Evolutionary conservation across 2,797 vertebrate genomes (phyloP).

Genomic region (Malurus splendens): DNA sequence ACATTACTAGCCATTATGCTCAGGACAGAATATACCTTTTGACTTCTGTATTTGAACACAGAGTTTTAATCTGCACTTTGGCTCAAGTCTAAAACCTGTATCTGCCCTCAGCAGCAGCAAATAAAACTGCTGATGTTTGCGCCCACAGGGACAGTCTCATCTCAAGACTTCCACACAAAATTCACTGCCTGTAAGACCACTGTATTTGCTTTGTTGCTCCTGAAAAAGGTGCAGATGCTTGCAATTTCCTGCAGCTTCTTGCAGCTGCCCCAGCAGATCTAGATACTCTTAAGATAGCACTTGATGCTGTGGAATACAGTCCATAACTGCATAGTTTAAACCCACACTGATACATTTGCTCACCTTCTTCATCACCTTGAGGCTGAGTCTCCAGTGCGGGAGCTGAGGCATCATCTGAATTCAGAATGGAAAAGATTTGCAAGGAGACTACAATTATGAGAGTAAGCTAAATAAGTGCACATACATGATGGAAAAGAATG

Average conservation of each 20-base stretch:
- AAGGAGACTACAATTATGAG: conserved; percentile 97
- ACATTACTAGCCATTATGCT: background rate
- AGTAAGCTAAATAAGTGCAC: conserved; percentile 81
- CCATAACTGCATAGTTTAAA: background rate
- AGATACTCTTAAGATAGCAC: background rate
- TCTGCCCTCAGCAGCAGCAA: background rate
- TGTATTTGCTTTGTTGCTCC: background rate
- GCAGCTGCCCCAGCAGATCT: background rate
- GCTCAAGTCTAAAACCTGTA: background rate
- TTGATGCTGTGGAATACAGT: background rate
- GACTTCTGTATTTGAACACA: background rate
- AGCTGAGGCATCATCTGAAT: conserved; percentile 91
- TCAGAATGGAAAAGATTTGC: conserved; percentile 98
- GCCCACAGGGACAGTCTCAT: background rate
- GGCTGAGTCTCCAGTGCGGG: conserved; percentile 85
- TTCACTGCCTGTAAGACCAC: background rate
- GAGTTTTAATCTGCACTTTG: background rate
- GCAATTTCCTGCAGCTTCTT: background rate
- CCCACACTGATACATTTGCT: conserved; percentile 16
- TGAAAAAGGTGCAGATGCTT: background rate
- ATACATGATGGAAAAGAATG: conserved; percentile 60
- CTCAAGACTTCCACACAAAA: background rate
- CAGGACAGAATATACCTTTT: background rate
- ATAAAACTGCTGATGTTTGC: background rate
- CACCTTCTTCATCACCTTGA: conserved; percentile 91